Evolutionary conservation across 2,113 vertebrate species (phyloP).

Genomic region (Scomber scombrus): DNA sequence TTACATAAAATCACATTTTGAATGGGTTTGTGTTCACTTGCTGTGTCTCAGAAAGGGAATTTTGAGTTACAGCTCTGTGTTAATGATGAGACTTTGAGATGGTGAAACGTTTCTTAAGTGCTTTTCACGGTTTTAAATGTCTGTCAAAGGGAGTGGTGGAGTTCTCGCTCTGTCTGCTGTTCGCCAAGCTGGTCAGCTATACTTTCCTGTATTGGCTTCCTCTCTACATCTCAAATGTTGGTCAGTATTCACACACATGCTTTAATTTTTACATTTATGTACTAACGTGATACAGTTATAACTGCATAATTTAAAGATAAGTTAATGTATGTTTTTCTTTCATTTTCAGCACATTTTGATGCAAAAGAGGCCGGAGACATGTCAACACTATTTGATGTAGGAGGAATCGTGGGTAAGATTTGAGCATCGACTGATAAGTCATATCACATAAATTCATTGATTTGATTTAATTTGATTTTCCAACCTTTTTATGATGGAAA

Average conservation of each 20-base stretch:
- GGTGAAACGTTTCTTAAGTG: not conserved
- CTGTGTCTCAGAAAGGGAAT: not conserved
- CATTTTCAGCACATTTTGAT: constrained; percentile 89
- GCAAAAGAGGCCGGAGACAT: constrained; percentile 94
- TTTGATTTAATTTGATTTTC: not conserved
- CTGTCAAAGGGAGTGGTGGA: constrained; percentile 92
- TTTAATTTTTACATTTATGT: not conserved
- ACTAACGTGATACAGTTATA: too few relatives aligned
- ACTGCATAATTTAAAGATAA: not conserved
- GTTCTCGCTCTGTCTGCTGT: constrained; percentile 96
- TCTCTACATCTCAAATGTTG: constrained; percentile 94
- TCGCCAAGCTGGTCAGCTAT: constrained; percentile 98
- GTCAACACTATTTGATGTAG: constrained; percentile 95
- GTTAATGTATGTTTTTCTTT: not conserved
- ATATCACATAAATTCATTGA: not conserved
- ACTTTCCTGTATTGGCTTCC: constrained; percentile 99
- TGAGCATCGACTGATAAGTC: not conserved
- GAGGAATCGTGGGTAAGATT: constrained; percentile 93
- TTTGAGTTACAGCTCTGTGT: not conserved
- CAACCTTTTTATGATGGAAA: not conserved
- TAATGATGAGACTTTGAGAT: not conserved
- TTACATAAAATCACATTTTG: too few relatives aligned
- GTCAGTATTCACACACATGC: constrained; percentile 81
- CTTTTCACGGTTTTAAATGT: constrained; percentile 24
- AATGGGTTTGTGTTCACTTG: too few relatives aligned